Percentiles rank a stretch among this genome's conserved stretches.
phyloP scores from a whole-genome alignment of 2,888 invertebrate species.

The Nomada fabriciana region DNA sequence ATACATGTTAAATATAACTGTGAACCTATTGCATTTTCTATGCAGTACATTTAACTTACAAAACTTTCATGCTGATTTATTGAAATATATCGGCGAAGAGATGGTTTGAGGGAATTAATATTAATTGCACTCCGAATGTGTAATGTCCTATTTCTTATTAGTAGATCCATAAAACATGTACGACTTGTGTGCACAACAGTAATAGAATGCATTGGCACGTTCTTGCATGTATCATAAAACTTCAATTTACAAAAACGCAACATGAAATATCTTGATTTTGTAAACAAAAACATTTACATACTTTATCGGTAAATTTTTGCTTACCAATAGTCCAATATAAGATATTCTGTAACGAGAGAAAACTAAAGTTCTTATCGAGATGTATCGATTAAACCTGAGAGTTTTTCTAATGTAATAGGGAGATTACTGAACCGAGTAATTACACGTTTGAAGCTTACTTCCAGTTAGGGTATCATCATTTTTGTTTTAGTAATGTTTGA shows the following conservation, averaged over 20 bases:
- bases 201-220: constrained; percentile 28
- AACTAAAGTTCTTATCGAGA: constrained; percentile 1
- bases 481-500: background rate
- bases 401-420: constrained; percentile 70
- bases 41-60: constrained; percentile 3
- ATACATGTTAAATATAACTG: constrained; percentile 3
- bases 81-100: background rate
- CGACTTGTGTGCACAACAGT: constrained; percentile 1
- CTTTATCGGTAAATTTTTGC: constrained; percentile 17
- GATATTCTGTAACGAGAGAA: background rate
- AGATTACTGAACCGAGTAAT: background rate
- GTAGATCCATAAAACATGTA: constrained; percentile 4
- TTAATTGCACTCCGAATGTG: constrained; percentile 9
- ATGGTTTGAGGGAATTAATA: constrained; percentile 12
- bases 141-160: constrained; percentile 3
- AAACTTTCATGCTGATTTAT: constrained; percentile 1
- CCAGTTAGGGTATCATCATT: background rate
- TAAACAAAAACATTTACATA: constrained; percentile 2
- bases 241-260: constrained; percentile 24
- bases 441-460: background rate
- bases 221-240: constrained; percentile 33
- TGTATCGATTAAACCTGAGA: constrained; percentile 76
- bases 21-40: background rate
- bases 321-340: background rate
- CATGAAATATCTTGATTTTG: constrained; percentile 20